These are phyloP conservation scores for Parochlus steinenii DNA, from an alignment of 2,888 invertebrate genomes.

Conservation along the genomic window DNA sequence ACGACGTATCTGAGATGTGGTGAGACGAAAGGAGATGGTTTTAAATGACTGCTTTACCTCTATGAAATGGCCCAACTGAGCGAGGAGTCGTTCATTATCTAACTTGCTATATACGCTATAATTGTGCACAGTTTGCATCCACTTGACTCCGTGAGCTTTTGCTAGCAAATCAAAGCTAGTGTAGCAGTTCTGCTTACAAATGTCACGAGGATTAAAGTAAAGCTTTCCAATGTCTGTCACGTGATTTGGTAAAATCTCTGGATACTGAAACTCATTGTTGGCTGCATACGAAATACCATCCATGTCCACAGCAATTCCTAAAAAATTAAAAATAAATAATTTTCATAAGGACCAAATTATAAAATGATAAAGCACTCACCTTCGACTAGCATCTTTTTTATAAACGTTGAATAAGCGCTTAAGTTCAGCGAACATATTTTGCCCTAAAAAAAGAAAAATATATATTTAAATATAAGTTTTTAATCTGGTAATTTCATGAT, in stretches of 20 bases:
- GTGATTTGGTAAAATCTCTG: slow-evolving; percentile 33
- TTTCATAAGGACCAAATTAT: too few species aligned
- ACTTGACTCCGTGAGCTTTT: slow-evolving; percentile 16
- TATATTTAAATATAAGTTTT: slow-evolving; percentile 1
- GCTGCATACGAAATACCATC: slow-evolving; percentile 38
- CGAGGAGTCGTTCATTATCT: slow-evolving; percentile 20
- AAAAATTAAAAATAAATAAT: too few species aligned
- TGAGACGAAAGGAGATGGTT: slow-evolving; percentile 24
- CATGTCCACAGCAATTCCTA: slow-evolving; percentile 37
- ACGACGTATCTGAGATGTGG: slow-evolving; percentile 25
- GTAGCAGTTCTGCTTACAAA: slow-evolving; percentile 61
- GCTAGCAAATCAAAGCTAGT: slow-evolving; percentile 50
- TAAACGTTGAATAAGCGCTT: slow-evolving; percentile 65
- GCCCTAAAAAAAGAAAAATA: slow-evolving; percentile 34
- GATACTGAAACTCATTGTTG: slow-evolving; percentile 21
- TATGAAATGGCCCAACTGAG: slow-evolving; percentile 12
- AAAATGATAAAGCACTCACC: too few species aligned
- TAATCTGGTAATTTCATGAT: too few species aligned
- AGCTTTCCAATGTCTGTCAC: slow-evolving; percentile 39
- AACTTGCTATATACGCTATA: slow-evolving; percentile 19
- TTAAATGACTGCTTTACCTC: slow-evolving; percentile 24
- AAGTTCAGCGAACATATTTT: slow-evolving; percentile 61
- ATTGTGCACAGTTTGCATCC: slow-evolving; percentile 9
- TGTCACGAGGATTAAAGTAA: slow-evolving; percentile 53
- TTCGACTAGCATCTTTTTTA: slow-evolving; percentile 57